Percentiles rank a stretch among this genome's conserved stretches.
phyloP scores from a whole-genome alignment of 2,888 invertebrate species.

The Drosophila vallismaia region DNA sequence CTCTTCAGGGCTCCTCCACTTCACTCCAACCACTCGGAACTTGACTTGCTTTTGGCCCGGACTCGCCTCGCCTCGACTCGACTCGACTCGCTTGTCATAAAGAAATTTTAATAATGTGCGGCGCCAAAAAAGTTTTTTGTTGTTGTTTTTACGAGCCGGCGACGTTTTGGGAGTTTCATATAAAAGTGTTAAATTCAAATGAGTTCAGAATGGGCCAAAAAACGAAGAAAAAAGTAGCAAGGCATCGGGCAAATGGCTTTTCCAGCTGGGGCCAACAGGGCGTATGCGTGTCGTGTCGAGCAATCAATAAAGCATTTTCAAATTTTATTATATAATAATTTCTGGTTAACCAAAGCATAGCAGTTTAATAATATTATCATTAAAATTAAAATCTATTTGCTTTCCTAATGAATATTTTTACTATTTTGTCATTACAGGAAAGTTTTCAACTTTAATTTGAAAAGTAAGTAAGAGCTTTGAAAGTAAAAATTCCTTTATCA shows the following conservation, averaged over 20 bases:
- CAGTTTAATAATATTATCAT: background rate
- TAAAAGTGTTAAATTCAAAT: slow-evolving; percentile 79
- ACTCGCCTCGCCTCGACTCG: slow-evolving; percentile 14
- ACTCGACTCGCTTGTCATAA: slow-evolving; percentile 70
- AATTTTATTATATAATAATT: slow-evolving; percentile 27
- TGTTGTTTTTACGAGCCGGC: slow-evolving; percentile 62
- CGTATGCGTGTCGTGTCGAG: slow-evolving; percentile 59
- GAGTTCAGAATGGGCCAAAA: slow-evolving; percentile 65
- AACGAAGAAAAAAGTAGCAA: slow-evolving; percentile 23
- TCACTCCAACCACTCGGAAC: slow-evolving; percentile 34
- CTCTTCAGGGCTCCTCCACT: slow-evolving; percentile 56
- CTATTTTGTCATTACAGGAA: slow-evolving; percentile 12
- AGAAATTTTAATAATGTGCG: slow-evolving; percentile 80
- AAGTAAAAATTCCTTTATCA: background rate
- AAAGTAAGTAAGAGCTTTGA: slow-evolving; percentile 12
- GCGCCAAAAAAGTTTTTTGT: slow-evolving; percentile 75
- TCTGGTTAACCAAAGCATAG: slow-evolving; percentile 12
- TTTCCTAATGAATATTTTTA: slow-evolving; percentile 9
- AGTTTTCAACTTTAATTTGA: background rate
- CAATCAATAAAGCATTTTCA: slow-evolving; percentile 49
- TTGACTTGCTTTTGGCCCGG: slow-evolving; percentile 36
- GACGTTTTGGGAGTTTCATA: slow-evolving; percentile 39
- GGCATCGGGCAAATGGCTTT: slow-evolving; percentile 51
- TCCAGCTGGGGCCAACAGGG: slow-evolving; percentile 60
- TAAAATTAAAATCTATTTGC: background rate